These are phyloP conservation scores for Chrysomallon squamiferum DNA, from an alignment of 1,140 invertebrate genomes.

Conservation along the genomic window DNA sequence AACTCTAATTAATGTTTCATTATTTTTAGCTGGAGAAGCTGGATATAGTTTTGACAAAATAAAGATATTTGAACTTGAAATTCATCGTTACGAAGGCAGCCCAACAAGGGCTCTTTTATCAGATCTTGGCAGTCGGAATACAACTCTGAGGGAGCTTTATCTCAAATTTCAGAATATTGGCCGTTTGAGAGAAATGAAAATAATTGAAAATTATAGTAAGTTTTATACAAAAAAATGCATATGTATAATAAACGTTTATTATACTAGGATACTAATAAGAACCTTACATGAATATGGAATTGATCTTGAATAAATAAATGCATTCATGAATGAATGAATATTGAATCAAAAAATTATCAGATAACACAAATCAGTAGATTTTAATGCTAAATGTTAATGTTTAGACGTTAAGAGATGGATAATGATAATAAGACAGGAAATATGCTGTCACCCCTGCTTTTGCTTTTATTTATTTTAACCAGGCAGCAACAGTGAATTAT, in stretches of 20 bases:
- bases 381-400: no score
- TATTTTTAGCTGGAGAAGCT: slow-evolving; percentile 24
- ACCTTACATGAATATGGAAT: no score
- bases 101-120: slow-evolving; percentile 32
- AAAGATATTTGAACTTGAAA: slow-evolving; percentile 26
- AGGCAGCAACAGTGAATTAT: no score
- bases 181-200: slow-evolving; percentile 29
- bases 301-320: no score
- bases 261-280: neutral
- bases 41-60: slow-evolving; percentile 32
- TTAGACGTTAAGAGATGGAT: no score
- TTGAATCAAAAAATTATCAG: no score
- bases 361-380: no score
- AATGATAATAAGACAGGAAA: no score
- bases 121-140: slow-evolving; percentile 34
- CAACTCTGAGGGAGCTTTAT: slow-evolving; percentile 32
- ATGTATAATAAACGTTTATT: neutral
- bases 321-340: no score
- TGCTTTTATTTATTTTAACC: no score
- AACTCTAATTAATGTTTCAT: no score
- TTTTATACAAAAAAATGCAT: neutral
- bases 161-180: slow-evolving; percentile 24
- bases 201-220: slow-evolving; percentile 40
- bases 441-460: no score
- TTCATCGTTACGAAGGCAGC: slow-evolving; percentile 25